These are phyloP conservation scores for Saturnia pavonia DNA, from an alignment of 2,888 invertebrate species.

Conservation along the genomic window DNA sequence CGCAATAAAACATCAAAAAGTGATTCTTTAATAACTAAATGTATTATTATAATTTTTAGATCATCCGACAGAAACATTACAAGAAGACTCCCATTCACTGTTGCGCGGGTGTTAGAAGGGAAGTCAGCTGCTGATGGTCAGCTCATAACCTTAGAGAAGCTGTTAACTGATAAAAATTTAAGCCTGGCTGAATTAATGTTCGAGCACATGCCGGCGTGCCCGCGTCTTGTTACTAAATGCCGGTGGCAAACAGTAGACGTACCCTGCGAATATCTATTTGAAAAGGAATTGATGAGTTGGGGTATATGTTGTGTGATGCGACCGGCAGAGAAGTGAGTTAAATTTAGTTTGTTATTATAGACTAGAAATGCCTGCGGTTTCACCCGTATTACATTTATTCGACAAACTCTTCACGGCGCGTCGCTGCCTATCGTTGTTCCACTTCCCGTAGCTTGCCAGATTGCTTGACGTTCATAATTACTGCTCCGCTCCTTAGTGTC, in stretches of 20 bases:
- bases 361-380: too few relatives aligned
- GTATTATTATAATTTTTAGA: conserved; percentile 25
- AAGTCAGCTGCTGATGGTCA: conserved; percentile 38
- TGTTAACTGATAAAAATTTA: conserved; percentile 43
- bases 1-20: too few relatives aligned
- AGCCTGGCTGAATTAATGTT: conserved; percentile 49
- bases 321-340: conserved; percentile 28
- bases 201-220: conserved; percentile 47
- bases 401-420: too few relatives aligned
- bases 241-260: conserved; percentile 48
- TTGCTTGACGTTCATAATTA: too few relatives aligned
- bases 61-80: conserved; percentile 30
- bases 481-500: too few relatives aligned
- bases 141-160: conserved; percentile 42
- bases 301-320: conserved; percentile 63
- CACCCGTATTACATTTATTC: too few relatives aligned
- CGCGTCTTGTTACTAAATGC: conserved; percentile 45
- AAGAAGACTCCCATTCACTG: conserved; percentile 37
- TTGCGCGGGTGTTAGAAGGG: conserved; percentile 46
- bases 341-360: neutral
- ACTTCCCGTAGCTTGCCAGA: too few relatives aligned
- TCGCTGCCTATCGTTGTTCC: too few relatives aligned
- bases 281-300: conserved; percentile 48
- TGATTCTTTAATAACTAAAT: neutral
- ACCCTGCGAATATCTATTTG: conserved; percentile 53